Percentiles rank a stretch among this genome's conserved stretches.
Evolutionary conservation across 2,113 vertebrate genomes (phyloP).

Genomic region (Sarotherodon lohbergeri): DNA sequence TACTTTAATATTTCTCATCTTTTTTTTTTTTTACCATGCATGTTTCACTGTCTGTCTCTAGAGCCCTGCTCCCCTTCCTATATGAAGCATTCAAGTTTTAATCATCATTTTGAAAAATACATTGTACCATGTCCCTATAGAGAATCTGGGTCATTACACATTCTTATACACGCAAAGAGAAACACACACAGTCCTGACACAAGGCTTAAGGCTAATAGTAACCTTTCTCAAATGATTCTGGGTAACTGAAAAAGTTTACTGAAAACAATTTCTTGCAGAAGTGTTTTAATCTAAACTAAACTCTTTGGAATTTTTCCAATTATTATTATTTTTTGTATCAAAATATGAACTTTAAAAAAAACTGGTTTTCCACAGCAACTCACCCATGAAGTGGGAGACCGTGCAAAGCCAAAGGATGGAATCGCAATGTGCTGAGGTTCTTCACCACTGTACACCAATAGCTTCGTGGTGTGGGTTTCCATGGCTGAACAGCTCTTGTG

Average conservation of each 20-base stretch:
- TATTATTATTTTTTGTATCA: not conserved
- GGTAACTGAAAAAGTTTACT: not conserved
- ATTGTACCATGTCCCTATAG: not conserved
- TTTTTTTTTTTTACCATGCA: not conserved
- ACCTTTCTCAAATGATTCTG: not conserved
- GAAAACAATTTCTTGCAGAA: not conserved
- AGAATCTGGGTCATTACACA: not conserved
- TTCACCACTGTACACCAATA: not conserved
- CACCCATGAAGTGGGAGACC: not conserved
- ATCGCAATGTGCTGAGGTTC: not conserved
- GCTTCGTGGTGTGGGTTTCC: not conserved
- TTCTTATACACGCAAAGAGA: not conserved
- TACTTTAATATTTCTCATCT: not conserved
- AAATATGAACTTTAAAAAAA: not conserved
- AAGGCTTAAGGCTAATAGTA: not conserved
- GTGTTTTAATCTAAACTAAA: not conserved
- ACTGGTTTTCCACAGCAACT: not conserved
- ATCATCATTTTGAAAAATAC: not conserved
- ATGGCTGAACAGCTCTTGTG: not conserved
- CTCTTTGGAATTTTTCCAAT: not conserved
- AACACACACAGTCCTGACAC: not conserved
- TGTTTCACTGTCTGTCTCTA: not conserved
- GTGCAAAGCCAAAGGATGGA: not conserved
- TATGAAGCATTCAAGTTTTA: not conserved
- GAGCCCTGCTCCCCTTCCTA: not conserved